Evolutionary conservation across 1,140 invertebrate species (phyloP).

Genomic region (Plectrocnemia conspersa): DNA sequence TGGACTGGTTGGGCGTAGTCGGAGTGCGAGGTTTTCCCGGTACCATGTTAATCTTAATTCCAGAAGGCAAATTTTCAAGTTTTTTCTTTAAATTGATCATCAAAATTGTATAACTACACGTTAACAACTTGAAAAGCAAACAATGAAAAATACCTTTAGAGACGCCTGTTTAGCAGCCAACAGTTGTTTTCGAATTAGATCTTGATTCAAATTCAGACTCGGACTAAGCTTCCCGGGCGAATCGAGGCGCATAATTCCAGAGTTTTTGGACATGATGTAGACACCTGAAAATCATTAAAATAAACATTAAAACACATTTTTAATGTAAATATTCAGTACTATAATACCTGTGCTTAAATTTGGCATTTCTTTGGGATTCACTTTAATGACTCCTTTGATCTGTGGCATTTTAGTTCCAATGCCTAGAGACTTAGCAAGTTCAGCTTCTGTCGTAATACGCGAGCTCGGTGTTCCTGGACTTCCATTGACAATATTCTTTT

Average conservation of each 20-base stretch:
- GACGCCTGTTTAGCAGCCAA: constrained; percentile 47
- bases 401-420: constrained; percentile 55
- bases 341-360: constrained; percentile 54
- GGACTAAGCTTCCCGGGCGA: constrained; percentile 57
- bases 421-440: constrained; percentile 48
- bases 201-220: constrained; percentile 49
- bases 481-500: constrained; percentile 26
- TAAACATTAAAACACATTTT: constrained; percentile 8
- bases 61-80: background rate
- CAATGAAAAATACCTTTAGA: constrained; percentile 20
- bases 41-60: background rate
- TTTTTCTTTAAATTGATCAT: constrained; percentile 35
- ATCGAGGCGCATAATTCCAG: constrained; percentile 63
- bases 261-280: constrained; percentile 71
- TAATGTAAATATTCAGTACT: background rate
- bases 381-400: constrained; percentile 67
- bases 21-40: background rate
- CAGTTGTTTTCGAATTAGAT: constrained; percentile 49
- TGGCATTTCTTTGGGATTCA: constrained; percentile 68
- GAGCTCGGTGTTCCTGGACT: background rate
- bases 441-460: constrained; percentile 39
- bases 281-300: constrained; percentile 49
- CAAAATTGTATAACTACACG: background rate
- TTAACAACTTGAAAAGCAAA: background rate
- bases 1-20: background rate